A percentile compares a stretch with the other conserved stretches of the same genome.
These are phyloP conservation scores for Albula goreensis DNA, from an alignment of 2,113 vertebrate genomes.

Conservation along the genomic window DNA sequence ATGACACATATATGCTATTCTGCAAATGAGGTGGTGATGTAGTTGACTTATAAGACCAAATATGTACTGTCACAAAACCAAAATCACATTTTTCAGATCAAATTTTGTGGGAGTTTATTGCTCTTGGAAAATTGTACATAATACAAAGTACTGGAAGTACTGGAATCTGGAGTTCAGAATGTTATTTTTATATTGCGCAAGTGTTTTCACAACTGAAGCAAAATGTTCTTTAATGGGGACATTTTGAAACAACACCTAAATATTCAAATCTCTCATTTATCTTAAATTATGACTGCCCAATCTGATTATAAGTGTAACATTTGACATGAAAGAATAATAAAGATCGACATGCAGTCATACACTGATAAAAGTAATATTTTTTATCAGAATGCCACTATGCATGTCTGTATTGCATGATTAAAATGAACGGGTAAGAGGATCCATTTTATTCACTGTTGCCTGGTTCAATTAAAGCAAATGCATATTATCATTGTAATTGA, in stretches of 20 bases:
- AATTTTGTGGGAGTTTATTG: neutral
- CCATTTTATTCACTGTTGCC: neutral
- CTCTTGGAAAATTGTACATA: no score
- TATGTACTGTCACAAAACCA: neutral
- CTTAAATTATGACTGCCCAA: neutral
- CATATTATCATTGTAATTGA: neutral
- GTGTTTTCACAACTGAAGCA: no score
- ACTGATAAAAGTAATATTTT: neutral
- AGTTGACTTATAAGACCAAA: neutral
- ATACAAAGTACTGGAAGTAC: no score
- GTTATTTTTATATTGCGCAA: no score
- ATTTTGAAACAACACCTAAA: neutral
- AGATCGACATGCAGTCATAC: neutral
- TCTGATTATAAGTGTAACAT: neutral
- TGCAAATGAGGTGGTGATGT: neutral
- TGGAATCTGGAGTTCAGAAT: no score
- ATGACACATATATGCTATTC: neutral
- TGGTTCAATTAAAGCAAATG: conserved; percentile 5
- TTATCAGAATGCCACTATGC: neutral
- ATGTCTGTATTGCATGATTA: neutral
- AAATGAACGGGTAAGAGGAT: neutral
- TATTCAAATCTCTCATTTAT: neutral
- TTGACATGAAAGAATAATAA: neutral
- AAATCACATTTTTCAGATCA: neutral
- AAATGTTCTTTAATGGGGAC: neutral